phyloP scores from a whole-genome alignment of 1,140 invertebrate species.

The Sminthurides bifidus region DNA sequence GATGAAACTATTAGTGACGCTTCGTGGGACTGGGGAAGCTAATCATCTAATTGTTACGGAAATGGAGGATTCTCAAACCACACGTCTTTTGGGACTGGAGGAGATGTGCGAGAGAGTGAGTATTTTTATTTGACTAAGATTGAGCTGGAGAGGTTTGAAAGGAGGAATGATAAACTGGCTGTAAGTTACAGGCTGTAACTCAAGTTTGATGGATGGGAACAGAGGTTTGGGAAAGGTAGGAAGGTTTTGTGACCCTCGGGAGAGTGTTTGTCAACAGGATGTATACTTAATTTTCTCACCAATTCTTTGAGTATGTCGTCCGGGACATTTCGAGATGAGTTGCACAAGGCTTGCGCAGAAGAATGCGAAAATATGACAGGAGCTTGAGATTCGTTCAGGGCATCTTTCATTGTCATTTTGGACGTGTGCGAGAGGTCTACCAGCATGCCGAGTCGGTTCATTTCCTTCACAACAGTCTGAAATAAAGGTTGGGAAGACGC shows the following conservation, averaged over 20 bases:
- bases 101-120: no score
- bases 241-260: constrained; percentile 4
- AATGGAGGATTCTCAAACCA: no score
- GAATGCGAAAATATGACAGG: constrained; percentile 85
- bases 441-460: constrained; percentile 83
- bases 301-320: constrained; percentile 70
- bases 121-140: no score
- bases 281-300: constrained; percentile 40
- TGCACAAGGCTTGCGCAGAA: constrained; percentile 68
- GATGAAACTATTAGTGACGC: no score
- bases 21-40: no score
- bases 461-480: constrained; percentile 64
- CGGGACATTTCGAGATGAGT: constrained; percentile 71
- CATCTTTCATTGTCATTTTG: constrained; percentile 63
- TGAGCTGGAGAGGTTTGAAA: not conserved
- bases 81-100: no score
- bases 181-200: no score
- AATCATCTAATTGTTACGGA: no score
- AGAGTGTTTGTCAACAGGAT: constrained; percentile 2
- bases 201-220: no score
- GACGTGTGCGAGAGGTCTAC: constrained; percentile 82
- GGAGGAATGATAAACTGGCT: not conserved
- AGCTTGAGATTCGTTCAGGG: constrained; percentile 57
- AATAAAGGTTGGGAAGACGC: no score
- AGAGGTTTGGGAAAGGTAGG: not conserved